Evolutionary conservation across 2,888 invertebrate genomes (phyloP).

Genomic region (Campopleginae sp.): DNA sequence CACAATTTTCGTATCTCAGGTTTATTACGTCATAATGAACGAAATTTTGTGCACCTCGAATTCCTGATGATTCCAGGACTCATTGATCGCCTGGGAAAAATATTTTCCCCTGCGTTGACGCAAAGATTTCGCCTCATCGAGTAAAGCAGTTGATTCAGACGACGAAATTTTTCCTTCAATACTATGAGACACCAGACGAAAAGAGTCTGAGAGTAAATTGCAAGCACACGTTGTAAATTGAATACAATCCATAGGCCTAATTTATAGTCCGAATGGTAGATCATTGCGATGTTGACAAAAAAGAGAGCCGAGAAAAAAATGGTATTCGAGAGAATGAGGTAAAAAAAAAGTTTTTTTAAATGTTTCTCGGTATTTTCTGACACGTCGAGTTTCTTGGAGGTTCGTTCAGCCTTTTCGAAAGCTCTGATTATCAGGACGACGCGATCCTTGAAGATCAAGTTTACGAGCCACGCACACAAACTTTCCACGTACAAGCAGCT

Average conservation of each 20-base stretch:
- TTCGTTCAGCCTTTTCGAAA: conserved; percentile 10
- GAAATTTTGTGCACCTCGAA: background rate
- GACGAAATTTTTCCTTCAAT: conserved; percentile 30
- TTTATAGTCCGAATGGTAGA: background rate
- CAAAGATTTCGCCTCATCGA: background rate
- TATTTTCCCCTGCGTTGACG: background rate
- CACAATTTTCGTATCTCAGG: background rate
- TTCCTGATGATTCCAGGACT: too few relatives aligned
- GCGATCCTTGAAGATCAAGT: conserved; percentile 34
- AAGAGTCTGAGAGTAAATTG: conserved; percentile 13
- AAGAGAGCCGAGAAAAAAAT: background rate
- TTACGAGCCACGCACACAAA: conserved; percentile 5
- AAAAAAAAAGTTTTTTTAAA: conserved; percentile 12
- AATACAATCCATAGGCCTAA: background rate
- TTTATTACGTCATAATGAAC: conserved; percentile 9
- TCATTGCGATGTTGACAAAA: background rate
- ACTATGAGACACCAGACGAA: conserved; percentile 22
- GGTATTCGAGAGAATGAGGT: background rate
- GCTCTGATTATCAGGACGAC: conserved; percentile 12
- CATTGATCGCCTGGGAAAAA: background rate
- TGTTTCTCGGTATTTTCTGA: conserved; percentile 12
- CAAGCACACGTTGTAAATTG: background rate
- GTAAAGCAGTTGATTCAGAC: conserved; percentile 21
- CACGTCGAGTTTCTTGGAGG: conserved; percentile 31
- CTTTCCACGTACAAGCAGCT: conserved; percentile 4